phyloP scores from a whole-genome alignment of 2,113 vertebrate species.

The Sphaerodactylus townsendi region DNA sequence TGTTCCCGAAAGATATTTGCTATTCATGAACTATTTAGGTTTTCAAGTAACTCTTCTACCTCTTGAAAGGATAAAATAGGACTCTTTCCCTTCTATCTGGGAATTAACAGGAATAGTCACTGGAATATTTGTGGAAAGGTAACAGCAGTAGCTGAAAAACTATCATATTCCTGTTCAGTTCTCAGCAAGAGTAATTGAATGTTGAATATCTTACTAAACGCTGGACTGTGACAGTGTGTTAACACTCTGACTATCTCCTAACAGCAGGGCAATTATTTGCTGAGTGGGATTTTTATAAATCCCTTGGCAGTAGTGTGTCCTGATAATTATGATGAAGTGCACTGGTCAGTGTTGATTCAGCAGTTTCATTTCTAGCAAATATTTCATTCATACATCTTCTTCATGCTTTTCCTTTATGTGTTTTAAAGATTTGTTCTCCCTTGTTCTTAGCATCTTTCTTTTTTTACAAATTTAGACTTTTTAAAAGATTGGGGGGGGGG shows the following conservation, averaged over 20 bases:
- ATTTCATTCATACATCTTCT: conserved; percentile 75
- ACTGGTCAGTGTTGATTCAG: conserved; percentile 92
- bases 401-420: conserved; percentile 72
- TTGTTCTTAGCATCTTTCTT: conserved; percentile 28
- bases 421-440: conserved; percentile 56
- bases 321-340: conserved; percentile 93
- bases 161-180: conserved; percentile 74
- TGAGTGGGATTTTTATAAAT: conserved; percentile 85
- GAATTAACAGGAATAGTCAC: conserved; percentile 59
- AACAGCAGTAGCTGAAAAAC: conserved; percentile 72
- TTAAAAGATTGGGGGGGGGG: too few species aligned
- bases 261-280: conserved; percentile 84
- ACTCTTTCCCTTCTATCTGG: not conserved
- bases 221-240: conserved; percentile 78
- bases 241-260: conserved; percentile 79
- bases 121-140: conserved; percentile 60
- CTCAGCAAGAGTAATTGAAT: conserved; percentile 81
- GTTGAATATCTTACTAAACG: conserved; percentile 79
- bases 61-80: conserved; percentile 9
- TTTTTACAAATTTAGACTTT: conserved; percentile 33
- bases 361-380: conserved; percentile 73
- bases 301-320: conserved; percentile 80
- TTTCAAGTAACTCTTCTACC: conserved; percentile 41
- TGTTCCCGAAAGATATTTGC: not conserved
- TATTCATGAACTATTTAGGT: conserved; percentile 29